Base-by-base conservation (phyloP, 2,797 vertebrate species). In the Arnoldichthys spilopterus region DNA sequence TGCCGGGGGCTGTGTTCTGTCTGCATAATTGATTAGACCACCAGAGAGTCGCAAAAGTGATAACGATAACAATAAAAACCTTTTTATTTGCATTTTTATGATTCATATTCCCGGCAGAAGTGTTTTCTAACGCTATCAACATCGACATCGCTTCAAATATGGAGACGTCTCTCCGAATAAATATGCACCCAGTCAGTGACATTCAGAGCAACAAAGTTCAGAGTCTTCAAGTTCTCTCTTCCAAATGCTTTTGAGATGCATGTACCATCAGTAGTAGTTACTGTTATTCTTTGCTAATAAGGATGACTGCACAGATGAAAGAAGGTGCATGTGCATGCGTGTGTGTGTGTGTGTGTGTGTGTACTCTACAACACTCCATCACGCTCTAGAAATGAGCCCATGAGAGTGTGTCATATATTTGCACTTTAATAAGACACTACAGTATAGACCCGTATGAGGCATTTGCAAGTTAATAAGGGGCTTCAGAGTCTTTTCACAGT, bases 21-120 rank as follows among this genome's bases (percentile, higher is more conserved):
- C 91, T 88, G 74, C 86, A 87, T 92, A 89, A 92, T 86, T 91
- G 85, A 92, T 92, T 92, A 89, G 91, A 92, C 86, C 89, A 90
- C 87, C 87, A 81, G 90, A 88, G 85, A 89, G 78, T 79, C 87
- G 76, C 32, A 78, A 85, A 85, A 83, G 87, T 78, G 84, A 84
- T 82, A 82, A 84, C 82, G 76, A 43, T 66, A 79, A 79, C 79
- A 75, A 82, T 76, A 79, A 82, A 84, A 84, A 77, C 74, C 74
- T 89, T 66, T 47, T 85, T 84, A 88, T 88, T 82, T 61, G 89
- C 89, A 89, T 83, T 76, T 85, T 70, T 88, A 86, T 90, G 77
- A 85, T 78, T 80, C 68, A 79, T 72, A 78, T 84, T 84, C 49
- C 3, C 2, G 51, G 69, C 58, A 84, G 74, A 84, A 78, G 77